Evolutionary conservation across 2,888 invertebrate species (phyloP).

Genomic region (Dromius quadrimaculatus): DNA sequence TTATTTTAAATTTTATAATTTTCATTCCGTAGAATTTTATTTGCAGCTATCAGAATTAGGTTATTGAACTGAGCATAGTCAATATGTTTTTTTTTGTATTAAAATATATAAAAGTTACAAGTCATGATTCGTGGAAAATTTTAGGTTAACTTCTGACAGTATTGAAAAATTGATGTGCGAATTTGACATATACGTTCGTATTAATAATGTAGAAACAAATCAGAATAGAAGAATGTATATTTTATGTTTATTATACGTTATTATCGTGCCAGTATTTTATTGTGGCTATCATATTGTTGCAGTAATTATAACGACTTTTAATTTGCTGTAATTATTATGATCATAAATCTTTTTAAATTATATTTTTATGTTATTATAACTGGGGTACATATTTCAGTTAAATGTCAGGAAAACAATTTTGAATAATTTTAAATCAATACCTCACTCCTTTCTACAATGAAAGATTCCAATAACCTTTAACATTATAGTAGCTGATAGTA

Average conservation of each 20-base stretch:
- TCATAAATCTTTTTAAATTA: too few species aligned
- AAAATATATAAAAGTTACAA: slow-evolving; percentile 9
- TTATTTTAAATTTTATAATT: too few species aligned
- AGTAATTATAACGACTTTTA: too few species aligned
- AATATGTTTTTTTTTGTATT: neutral
- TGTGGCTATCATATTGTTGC: too few species aligned
- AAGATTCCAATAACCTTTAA: slow-evolving; percentile 14
- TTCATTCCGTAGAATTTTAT: too few species aligned
- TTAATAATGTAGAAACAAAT: neutral
- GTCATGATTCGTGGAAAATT: slow-evolving; percentile 21
- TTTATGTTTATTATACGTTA: neutral
- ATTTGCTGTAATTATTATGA: too few species aligned
- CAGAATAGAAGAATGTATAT: neutral
- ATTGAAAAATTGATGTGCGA: too few species aligned
- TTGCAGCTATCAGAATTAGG: slow-evolving; percentile 6
- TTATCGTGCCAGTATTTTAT: too few species aligned
- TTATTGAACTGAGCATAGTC: slow-evolving; percentile 27
- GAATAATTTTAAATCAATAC: too few species aligned
- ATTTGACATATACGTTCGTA: slow-evolving; percentile 2
- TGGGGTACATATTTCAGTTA: too few species aligned
- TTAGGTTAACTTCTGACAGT: slow-evolving; percentile 47
- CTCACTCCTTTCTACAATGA: slow-evolving; percentile 14
- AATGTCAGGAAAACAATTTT: too few species aligned
- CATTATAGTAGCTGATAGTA: neutral
- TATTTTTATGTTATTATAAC: too few species aligned